Percentiles rank a stretch among this genome's conserved stretches.
These are phyloP conservation scores for Acutogordius australiensis DNA, from an alignment of 2,888 invertebrate species.

Conservation along the genomic window DNA sequence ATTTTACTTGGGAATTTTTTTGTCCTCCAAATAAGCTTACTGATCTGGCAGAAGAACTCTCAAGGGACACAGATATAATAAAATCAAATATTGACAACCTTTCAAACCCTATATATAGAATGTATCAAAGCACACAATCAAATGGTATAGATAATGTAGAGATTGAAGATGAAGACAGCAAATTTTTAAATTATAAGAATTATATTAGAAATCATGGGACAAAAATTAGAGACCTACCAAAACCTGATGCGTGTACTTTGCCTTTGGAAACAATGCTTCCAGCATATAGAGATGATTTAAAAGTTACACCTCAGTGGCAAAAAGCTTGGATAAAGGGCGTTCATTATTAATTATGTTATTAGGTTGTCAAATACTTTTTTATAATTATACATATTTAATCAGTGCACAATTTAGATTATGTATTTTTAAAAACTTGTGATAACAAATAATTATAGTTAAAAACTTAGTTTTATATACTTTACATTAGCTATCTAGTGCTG, in stretches of 20 bases:
- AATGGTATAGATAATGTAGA: neutral
- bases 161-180: neutral
- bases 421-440: too few species aligned
- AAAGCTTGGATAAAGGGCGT: neutral
- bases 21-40: neutral
- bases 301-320: neutral
- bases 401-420: too few species aligned
- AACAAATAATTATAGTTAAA: too few species aligned
- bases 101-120: neutral
- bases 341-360: too few species aligned
- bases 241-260: neutral
- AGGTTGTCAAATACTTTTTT: too few species aligned
- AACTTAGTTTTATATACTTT: too few species aligned
- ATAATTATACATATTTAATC: too few species aligned
- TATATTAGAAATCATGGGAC: too few species aligned
- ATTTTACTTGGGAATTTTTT: constrained; percentile 8
- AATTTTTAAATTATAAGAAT: too few species aligned
- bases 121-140: neutral
- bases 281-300: neutral
- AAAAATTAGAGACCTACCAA: neutral
- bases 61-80: constrained; percentile 4
- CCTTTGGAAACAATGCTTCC: neutral
- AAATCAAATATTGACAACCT: neutral
- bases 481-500: too few species aligned
- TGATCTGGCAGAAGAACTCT: neutral